These are phyloP conservation scores for Huso huso DNA, from an alignment of 2,797 vertebrate genomes.

Conservation along the genomic window DNA sequence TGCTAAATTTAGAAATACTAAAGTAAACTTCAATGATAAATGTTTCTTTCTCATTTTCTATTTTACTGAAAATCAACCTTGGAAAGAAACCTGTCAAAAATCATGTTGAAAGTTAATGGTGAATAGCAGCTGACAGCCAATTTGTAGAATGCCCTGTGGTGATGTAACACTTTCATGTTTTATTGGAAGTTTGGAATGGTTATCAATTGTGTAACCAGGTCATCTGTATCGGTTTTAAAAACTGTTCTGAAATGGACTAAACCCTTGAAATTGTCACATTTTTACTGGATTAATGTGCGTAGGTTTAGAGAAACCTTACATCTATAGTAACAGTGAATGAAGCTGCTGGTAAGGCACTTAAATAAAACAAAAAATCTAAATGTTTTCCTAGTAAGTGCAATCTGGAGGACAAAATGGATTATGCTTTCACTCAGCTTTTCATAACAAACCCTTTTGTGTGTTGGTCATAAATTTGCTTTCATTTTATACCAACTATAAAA, in stretches of 20 bases:
- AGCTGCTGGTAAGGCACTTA: constrained; percentile 13
- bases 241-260: constrained; percentile 12
- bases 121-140: no score
- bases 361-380: constrained; percentile 1
- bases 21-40: no score
- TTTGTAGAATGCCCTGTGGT: no score
- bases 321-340: constrained; percentile 25
- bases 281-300: constrained; percentile 23
- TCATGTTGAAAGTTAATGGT: no score
- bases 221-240: no score
- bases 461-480: constrained; percentile 1
- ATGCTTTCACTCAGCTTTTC: constrained; percentile 7
- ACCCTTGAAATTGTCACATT: constrained; percentile 25
- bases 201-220: no score
- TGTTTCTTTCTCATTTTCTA: no score
- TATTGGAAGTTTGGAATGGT: no score
- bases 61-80: no score
- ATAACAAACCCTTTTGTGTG: constrained; percentile 2
- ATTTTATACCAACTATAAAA: neutral
- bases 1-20: no score
- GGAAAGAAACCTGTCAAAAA: no score
- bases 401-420: constrained; percentile 24
- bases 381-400: constrained; percentile 2
- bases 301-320: constrained; percentile 22
- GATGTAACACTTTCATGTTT: no score